These are phyloP conservation scores for Pentalonia nigronervosa DNA, from an alignment of 1,140 invertebrate species.

Conservation along the genomic window DNA sequence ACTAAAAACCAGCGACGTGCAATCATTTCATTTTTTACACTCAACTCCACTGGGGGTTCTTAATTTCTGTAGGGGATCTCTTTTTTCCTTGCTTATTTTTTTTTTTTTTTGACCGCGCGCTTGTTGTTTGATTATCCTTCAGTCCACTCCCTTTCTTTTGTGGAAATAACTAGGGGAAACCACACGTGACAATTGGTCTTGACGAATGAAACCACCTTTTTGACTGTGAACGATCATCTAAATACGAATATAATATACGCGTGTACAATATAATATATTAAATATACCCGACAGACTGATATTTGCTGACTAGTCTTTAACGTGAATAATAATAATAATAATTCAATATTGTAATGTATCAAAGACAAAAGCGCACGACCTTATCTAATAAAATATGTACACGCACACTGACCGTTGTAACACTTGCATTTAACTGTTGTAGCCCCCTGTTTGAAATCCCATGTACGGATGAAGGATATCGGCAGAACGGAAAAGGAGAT, in stretches of 20 bases:
- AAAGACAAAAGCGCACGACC: conserved; percentile 21
- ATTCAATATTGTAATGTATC: conserved; percentile 11
- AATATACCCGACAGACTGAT: background rate
- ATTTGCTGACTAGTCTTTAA: conserved; percentile 47
- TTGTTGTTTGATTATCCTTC: conserved; percentile 44
- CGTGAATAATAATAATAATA: conserved; percentile 36
- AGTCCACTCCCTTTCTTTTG: background rate
- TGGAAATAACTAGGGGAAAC: background rate
- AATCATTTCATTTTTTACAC: conserved; percentile 54
- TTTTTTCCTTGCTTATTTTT: background rate
- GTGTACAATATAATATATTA: background rate
- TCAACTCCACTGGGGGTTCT: conserved; percentile 53
- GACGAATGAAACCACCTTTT: conserved; percentile 47
- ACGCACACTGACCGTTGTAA: conserved; percentile 46
- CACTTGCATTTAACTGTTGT: conserved; percentile 56
- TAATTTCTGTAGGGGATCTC: conserved; percentile 47
- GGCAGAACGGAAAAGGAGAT: conserved; percentile 12
- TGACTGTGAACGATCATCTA: background rate
- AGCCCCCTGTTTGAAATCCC: background rate
- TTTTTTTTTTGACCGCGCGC: background rate
- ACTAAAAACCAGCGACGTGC: conserved; percentile 55
- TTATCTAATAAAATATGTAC: conserved; percentile 38
- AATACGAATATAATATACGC: background rate
- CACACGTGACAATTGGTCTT: conserved; percentile 44
- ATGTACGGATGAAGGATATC: background rate